Evolutionary conservation across 1,140 invertebrate genomes (phyloP), one percentile per base, ranked within the genome.

Genomic region (Camponotus vicinus): DNA sequence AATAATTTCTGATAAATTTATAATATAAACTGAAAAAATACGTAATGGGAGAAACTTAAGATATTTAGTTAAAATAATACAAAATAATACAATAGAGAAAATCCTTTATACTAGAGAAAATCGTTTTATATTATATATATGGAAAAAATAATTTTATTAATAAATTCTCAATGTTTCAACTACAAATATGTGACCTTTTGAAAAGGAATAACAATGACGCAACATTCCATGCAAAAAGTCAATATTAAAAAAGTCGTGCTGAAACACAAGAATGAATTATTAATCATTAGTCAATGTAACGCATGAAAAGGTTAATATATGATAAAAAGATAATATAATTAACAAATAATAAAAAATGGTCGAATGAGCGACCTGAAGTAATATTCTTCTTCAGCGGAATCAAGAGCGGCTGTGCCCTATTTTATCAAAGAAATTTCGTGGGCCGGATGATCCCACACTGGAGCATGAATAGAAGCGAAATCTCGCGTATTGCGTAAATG

Each of bases 391-490:
- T 52, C 27, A 27, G 27, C 32, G 61, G 55, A 76, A 86, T 85
- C 86, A 83, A 83, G 85, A 86, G 73, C 27, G 21, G 21, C 73
- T 49, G 49, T 61, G 59, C 61, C 69, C 69, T 40, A 63, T 70
- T 61, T 67, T 63, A 37, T 75, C 59, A 63, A 64, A 64, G 89
- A 87, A 86, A 90, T 89, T 89, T 90, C 85, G 42, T 70, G 61
- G 70, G 77, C 76, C 82, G 52, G 64, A 61, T 70, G 66, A 83
- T 90, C 89, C 34, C 88, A 85, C 88, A 59, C 77, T 55, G 15
- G n/a, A 52, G 67, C 40, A 15, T 78, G 77, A 90, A 88, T 88
- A 76, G 82, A 86, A 86, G 77, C 86, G 89, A 90, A 90, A 90
- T 90, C 77, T 83, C 75, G 27, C 75, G 40, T 32, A 73, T 90